Evolutionary conservation across 2,797 vertebrate genomes (phyloP), one percentile per base, ranked within the genome.

Genomic region (Acropternis orthonyx): DNA sequence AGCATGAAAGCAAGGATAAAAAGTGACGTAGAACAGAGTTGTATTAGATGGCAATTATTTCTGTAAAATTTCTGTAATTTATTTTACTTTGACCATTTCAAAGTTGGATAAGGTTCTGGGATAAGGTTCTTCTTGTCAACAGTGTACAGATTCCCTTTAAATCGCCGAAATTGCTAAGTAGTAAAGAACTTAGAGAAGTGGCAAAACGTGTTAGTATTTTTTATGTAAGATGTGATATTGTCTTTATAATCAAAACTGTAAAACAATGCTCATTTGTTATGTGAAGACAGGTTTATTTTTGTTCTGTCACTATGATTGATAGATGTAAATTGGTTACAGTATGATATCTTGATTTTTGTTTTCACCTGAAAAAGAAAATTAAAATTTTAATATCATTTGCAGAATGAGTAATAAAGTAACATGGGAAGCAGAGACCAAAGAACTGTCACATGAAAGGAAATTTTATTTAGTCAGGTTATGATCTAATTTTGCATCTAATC

Each of bases 341-440:
- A 84, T 95, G 84, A 69, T 85, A 76, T 59, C 85, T 93, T 88
- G 79, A 68, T 84, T 96, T 84, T 88, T 80, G 32, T 92, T 88
- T 76, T 61, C 51, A 68, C 32, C 44, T 78, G 44, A 89, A 92
- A 92, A 91, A 62, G n/a, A 85, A 93, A 91, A 94, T 85, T 59
- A 91, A 75, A 58, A 77, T 96, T 95, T 97, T 95, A 89, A 89
- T 96, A 63, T 39, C 49, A 86, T 96, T 95, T 96, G 19, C 80
- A 77, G 41, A 61, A 41, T 76, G 52, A 88, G 37, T 92, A 94
- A 92, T 95, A 77, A 94, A 91, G 52, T 95, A 56, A 68, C 75
- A 44, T 2, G 12, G 21, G 75, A 96, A 95, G 51, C 56, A 69
- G 82, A 95, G 86, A 87, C 74, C 62, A 88, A 93, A 94, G 82